A percentile compares a stretch with the other conserved stretches of the same genome.
These are phyloP conservation scores for Bovichtus diacanthus DNA, from an alignment of 2,797 vertebrate genomes.

Conservation along the genomic window DNA sequence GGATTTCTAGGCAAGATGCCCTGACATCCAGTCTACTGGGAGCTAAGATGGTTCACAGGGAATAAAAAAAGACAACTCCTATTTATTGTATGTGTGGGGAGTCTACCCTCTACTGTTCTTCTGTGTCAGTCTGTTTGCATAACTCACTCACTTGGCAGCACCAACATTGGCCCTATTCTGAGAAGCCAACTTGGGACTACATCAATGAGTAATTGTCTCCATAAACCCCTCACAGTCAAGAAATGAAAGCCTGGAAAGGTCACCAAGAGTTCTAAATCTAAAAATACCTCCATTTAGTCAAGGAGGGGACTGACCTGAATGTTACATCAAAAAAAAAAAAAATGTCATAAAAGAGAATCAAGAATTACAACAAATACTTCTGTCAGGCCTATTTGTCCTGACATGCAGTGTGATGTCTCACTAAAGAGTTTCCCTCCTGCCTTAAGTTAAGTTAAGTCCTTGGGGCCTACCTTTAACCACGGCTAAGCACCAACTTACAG, in stretches of 20 bases:
- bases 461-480: conserved; percentile 51
- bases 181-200: conserved; percentile 59
- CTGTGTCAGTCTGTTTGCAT: conserved; percentile 53
- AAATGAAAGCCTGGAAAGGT: conserved; percentile 59
- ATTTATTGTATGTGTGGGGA: conserved; percentile 29
- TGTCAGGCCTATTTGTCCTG: conserved; percentile 34
- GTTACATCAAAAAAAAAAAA: conserved; percentile 11
- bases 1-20: conserved; percentile 17
- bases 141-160: conserved; percentile 62
- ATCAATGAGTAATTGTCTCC: conserved; percentile 70
- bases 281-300: conserved; percentile 54
- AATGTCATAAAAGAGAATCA: conserved; percentile 49
- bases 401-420: conserved; percentile 46
- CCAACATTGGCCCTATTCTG: conserved; percentile 55
- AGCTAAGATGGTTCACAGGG: conserved; percentile 31
- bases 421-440: conserved; percentile 49
- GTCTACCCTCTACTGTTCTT: conserved; percentile 29
- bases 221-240: conserved; percentile 41
- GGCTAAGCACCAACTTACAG: conserved; percentile 54
- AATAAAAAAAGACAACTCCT: conserved; percentile 31
- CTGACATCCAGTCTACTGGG: conserved; percentile 22
- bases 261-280: conserved; percentile 53
- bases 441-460: conserved; percentile 58
- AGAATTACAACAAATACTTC: conserved; percentile 43
- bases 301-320: conserved; percentile 38